Percentiles rank a stretch among this genome's conserved stretches.
Conservation (phyloP, 2,888 invertebrate species). For the Apamea epomidion region DNA sequence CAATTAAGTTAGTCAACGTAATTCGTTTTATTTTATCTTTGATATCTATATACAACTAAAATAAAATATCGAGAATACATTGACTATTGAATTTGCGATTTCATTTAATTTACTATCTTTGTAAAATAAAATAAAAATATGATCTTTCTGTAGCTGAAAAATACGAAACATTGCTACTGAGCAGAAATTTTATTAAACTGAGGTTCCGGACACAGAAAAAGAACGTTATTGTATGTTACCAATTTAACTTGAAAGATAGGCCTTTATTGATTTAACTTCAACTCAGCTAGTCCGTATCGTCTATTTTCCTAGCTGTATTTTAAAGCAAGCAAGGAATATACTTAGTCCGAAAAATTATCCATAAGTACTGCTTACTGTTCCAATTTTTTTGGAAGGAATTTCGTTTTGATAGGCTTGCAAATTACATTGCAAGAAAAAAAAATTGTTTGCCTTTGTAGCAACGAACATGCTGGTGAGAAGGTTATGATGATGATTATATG, state of each 20-base stretch:
- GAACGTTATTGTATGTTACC: neutral
- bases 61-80: neutral
- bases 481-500: too few species aligned
- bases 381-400: neutral
- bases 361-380: neutral
- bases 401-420: neutral
- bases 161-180: neutral
- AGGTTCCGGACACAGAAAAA: neutral
- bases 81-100: neutral
- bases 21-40: neutral
- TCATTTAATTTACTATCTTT: neutral
- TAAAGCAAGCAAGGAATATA: neutral
- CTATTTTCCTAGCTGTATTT: neutral
- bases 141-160: neutral
- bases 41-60: neutral
- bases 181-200: conserved; percentile 9
- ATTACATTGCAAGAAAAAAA: neutral
- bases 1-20: neutral
- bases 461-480: neutral
- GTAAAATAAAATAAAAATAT: neutral
- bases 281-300: neutral
- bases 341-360: neutral
- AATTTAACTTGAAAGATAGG: neutral
- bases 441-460: neutral
- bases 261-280: neutral